These are phyloP conservation scores for Athalia rosae DNA, from an alignment of 2,888 invertebrate species.

Conservation along the genomic window DNA sequence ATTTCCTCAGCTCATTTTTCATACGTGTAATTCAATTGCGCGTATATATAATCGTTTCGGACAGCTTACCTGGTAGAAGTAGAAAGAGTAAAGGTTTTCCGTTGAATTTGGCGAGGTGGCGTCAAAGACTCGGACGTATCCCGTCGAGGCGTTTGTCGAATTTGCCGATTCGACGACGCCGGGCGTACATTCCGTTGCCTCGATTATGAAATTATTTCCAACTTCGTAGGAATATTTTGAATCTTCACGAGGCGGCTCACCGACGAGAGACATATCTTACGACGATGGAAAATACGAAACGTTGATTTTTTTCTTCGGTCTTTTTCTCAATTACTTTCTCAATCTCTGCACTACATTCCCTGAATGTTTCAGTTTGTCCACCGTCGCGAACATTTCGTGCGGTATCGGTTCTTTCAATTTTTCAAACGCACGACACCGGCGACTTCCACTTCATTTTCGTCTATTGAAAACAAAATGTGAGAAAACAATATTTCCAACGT, in stretches of 20 bases:
- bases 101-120: constrained; percentile 58
- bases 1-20: no score
- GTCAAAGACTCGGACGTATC: constrained; percentile 44
- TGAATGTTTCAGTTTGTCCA: no score
- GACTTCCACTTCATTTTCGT: no score
- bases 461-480: no score
- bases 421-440: no score
- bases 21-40: neutral
- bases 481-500: no score
- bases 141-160: constrained; percentile 12
- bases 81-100: constrained; percentile 72
- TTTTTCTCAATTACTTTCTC: no score
- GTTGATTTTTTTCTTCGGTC: no score
- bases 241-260: neutral
- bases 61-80: constrained; percentile 73
- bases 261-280: constrained; percentile 39
- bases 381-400: no score
- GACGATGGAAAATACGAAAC: neutral
- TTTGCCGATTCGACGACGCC: constrained; percentile 1
- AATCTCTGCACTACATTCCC: no score
- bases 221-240: constrained; percentile 7
- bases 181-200: neutral
- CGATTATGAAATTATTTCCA: constrained; percentile 1
- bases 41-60: neutral
- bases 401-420: no score